phyloP scores from a whole-genome alignment of 2,797 vertebrate species.

The Loris lydekkerianus region DNA sequence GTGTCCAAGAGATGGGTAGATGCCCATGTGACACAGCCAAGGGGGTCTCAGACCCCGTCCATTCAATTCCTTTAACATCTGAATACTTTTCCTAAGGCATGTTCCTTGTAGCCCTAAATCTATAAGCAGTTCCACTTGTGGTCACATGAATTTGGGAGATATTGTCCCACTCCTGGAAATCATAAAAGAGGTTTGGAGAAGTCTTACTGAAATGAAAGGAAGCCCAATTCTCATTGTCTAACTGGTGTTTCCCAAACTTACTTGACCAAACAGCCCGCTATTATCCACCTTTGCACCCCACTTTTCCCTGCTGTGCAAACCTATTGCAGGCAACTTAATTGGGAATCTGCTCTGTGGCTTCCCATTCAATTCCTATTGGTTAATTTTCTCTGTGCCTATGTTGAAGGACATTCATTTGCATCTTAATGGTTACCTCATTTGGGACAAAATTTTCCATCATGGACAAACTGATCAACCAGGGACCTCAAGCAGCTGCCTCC shows the following conservation, averaged over 20 bases:
- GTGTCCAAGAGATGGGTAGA: not conserved
- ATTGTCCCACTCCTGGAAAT: not conserved
- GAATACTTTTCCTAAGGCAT: not conserved
- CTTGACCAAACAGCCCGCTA: not conserved
- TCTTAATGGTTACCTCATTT: not conserved
- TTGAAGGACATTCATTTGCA: not conserved
- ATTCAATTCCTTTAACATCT: not conserved
- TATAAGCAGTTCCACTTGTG: not conserved
- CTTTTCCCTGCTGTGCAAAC: not conserved
- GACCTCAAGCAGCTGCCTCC: not conserved
- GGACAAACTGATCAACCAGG: not conserved
- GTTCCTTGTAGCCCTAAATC: not conserved
- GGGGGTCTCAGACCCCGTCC: rapidly evolving
- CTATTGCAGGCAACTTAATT: not conserved
- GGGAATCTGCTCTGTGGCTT: not conserved
- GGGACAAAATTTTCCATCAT: not conserved
- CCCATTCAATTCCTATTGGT: not conserved
- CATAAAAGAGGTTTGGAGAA: not conserved
- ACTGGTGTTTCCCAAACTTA: not conserved
- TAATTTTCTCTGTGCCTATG: not conserved
- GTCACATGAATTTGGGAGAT: not conserved
- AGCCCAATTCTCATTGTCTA: not conserved
- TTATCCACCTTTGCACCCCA: no score
- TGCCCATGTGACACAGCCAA: not conserved
- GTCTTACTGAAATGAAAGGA: not conserved